These are phyloP conservation scores for Epizoanthus ramosus DNA, from an alignment of 92 coral and sea anemone species.

Conservation along the genomic window DNA sequence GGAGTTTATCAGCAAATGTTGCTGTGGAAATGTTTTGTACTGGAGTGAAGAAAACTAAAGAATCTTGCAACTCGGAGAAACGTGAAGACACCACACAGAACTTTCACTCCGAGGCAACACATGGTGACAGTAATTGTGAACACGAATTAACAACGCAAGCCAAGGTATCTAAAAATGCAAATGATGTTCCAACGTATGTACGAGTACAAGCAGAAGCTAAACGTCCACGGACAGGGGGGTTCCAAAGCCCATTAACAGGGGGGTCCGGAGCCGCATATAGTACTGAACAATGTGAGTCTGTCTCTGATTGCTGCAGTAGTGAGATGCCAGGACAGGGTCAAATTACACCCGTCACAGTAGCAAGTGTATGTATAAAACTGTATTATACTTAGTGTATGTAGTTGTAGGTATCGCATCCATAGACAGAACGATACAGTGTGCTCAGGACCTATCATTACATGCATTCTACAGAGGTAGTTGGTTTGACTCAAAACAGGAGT, in stretches of 20 bases:
- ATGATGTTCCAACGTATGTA: neutral
- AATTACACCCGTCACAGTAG: neutral
- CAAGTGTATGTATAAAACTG: constrained; percentile 6
- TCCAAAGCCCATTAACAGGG: neutral
- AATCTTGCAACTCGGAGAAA: neutral
- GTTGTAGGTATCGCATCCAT: too few species aligned
- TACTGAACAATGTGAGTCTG: constrained; percentile 36
- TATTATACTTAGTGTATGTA: neutral
- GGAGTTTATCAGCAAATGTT: neutral
- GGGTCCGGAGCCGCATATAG: constrained; percentile 5
- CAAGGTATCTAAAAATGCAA: too few species aligned
- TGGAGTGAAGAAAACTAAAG: neutral
- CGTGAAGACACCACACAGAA: neutral
- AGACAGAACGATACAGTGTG: too few species aligned
- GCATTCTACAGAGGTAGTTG: too few species aligned
- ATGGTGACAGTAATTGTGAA: too few species aligned
- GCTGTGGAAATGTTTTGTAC: neutral
- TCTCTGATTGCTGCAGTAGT: neutral
- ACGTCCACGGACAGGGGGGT: neutral
- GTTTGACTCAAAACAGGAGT: too few species aligned
- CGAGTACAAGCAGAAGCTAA: neutral
- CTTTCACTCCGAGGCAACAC: neutral
- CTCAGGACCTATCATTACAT: too few species aligned
- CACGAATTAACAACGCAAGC: too few species aligned
- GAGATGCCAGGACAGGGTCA: neutral